These are phyloP conservation scores for Gambusia yucatana DNA, from an alignment of 2,797 vertebrate species.

Conservation along the genomic window DNA sequence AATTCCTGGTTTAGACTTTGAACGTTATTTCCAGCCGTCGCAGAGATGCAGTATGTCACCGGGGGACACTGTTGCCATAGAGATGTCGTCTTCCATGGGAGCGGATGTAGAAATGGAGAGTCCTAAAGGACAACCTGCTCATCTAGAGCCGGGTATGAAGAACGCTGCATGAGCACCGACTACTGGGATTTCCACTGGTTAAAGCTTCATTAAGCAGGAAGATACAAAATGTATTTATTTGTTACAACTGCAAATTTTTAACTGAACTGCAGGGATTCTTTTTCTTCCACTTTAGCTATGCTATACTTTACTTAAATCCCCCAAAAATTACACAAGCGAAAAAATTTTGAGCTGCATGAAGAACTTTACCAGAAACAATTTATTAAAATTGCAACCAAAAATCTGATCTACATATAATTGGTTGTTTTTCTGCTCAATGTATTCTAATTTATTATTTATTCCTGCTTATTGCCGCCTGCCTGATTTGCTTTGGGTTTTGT, in stretches of 20 bases:
- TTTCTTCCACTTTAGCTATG: neutral
- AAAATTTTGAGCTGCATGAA: too few relatives aligned
- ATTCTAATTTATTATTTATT: neutral
- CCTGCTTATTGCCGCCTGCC: neutral
- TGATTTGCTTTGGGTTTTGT: neutral
- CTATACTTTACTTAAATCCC: neutral
- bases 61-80: constrained; percentile 16
- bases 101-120: constrained; percentile 79
- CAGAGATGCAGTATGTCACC: constrained; percentile 68
- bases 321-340: neutral
- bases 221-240: neutral
- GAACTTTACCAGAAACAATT: too few relatives aligned
- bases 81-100: constrained; percentile 60
- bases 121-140: constrained; percentile 50
- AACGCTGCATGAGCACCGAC: constrained; percentile 2
- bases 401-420: too few relatives aligned
- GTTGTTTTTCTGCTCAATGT: neutral
- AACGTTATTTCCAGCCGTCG: constrained; percentile 78
- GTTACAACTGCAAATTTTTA: neutral
- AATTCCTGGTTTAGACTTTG: constrained; percentile 74
- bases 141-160: constrained; percentile 51
- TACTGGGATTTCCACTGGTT: neutral
- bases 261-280: neutral
- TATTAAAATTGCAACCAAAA: too few relatives aligned
- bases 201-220: neutral